Evolutionary conservation across 1,140 invertebrate genomes (phyloP).

Genomic region (Monochamus saltuarius): DNA sequence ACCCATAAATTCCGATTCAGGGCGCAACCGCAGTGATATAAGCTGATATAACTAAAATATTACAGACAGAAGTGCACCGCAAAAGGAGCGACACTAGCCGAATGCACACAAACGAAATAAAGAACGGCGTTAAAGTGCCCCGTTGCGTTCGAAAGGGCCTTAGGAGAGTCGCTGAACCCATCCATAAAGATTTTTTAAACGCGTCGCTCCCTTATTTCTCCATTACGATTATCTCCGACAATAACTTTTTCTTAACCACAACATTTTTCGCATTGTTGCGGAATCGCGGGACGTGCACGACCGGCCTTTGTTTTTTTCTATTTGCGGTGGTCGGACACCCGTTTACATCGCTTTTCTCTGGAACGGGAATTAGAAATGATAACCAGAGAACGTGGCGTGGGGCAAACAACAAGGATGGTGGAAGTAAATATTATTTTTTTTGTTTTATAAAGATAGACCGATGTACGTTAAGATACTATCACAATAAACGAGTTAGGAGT

Average conservation of each 20-base stretch:
- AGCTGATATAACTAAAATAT: no score
- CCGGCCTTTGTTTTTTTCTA: slow-evolving; percentile 2
- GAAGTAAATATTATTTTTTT: neutral
- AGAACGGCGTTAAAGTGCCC: no score
- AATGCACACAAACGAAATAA: no score
- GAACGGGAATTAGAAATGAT: neutral
- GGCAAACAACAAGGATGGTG: neutral
- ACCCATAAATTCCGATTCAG: no score
- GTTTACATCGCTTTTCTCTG: neutral
- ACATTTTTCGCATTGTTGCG: slow-evolving; percentile 5
- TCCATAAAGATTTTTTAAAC: slow-evolving; percentile 8
- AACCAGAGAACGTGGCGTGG: neutral
- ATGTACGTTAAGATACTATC: no score
- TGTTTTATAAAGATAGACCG: no score
- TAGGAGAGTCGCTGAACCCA: slow-evolving; percentile 6
- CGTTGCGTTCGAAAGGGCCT: no score
- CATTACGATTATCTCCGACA: slow-evolving; percentile 10
- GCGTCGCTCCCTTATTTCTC: neutral
- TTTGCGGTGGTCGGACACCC: neutral
- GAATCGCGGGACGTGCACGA: neutral
- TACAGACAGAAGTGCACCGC: no score
- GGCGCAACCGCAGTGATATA: no score
- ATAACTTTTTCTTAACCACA: slow-evolving; percentile 5
- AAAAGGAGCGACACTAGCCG: no score
- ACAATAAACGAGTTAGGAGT: no score